A percentile compares a stretch with the other conserved stretches of the same genome.
These are phyloP conservation scores for Pelmatolapia mariae DNA, from an alignment of 2,113 vertebrate genomes.

Conservation along the genomic window DNA sequence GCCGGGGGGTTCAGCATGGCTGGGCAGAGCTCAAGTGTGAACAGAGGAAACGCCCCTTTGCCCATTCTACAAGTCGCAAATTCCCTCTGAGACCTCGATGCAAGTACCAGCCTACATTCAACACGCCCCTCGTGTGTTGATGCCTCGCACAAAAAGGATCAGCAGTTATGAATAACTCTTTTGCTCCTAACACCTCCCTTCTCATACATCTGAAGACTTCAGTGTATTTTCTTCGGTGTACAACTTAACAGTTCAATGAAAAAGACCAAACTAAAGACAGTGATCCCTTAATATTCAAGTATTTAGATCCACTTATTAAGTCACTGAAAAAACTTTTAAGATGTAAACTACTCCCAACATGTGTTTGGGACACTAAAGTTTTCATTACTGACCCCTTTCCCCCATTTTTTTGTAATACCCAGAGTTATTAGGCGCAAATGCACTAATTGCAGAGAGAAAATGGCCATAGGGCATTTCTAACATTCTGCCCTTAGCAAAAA, in stretches of 20 bases:
- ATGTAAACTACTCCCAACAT: slow-evolving; percentile 35
- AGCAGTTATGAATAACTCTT: slow-evolving; percentile 46
- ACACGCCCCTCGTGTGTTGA: background rate
- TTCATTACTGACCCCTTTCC: background rate
- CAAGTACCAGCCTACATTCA: slow-evolving; percentile 49
- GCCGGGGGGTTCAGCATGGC: slow-evolving; percentile 69
- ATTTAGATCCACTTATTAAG: background rate
- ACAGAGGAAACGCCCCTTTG: slow-evolving; percentile 61
- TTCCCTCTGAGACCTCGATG: slow-evolving; percentile 33
- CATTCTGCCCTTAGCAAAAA: slow-evolving; percentile 50
- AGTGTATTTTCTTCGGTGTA: background rate
- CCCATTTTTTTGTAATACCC: slow-evolving; percentile 54
- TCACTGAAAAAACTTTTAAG: background rate
- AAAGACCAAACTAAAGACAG: background rate
- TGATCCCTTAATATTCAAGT: background rate
- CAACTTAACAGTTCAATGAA: background rate
- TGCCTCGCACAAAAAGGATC: slow-evolving; percentile 31
- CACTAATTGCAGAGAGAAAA: slow-evolving; percentile 55
- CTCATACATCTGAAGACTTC: background rate
- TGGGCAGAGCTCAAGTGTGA: slow-evolving; percentile 73
- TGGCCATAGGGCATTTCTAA: slow-evolving; percentile 45
- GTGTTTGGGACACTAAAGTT: slow-evolving; percentile 21
- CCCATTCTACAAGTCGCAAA: slow-evolving; percentile 61
- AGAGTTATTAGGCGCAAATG: slow-evolving; percentile 63
- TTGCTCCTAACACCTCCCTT: background rate